Evolutionary conservation across 2,113 vertebrate genomes (phyloP), one percentile per base, ranked within the genome.

Genomic region (Chamaea fasciata): DNA sequence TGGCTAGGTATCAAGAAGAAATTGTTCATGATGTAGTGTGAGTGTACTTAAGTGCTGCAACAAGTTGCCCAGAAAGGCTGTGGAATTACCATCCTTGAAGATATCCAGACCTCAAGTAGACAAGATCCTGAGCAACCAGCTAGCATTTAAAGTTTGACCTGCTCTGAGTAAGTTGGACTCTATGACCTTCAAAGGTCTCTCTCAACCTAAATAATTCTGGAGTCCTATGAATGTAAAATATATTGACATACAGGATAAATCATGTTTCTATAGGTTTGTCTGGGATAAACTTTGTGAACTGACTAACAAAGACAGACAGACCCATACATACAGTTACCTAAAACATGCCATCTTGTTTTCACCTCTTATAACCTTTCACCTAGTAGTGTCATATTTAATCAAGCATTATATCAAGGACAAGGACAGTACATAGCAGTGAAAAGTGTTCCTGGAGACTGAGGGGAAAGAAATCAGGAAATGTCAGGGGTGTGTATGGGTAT

Each of bases 401-500:
- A 53, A 78, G 64, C 9, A 24, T 26, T 41, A 46, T 13, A 33
- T 62, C 35, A 83, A 24, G 60, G 22, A 47, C 7, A 49, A 27
- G 17, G 17, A 13, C n/a, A 52, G 23, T 39, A 39, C 15, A 26
- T 13, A 39, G 31, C 24, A 83, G 9, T 39, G 39, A 8, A 44
- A 69, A 5, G 8, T 49, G 13, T n/a, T 68, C 42, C 55, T 75
- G 67, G 50, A 87, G 44, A 41, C 1, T 4, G 0, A 69, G 26
- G 28, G 27, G 35, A 50, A 69, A 15, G 8, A 35, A 83, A 49
- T 44, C 28, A 44, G 55, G 11, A 75, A 49, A 74, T 44, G 7
- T 6, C n/a, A 39, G 23, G 16, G 7, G 4, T 0, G 0, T 27
- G 9, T 30, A 11, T 31, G 6, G 6, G 3, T 42, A 27, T 52